Base-by-base conservation (phyloP, 2,797 vertebrate species). In the Microcaecilia unicolor region DNA sequence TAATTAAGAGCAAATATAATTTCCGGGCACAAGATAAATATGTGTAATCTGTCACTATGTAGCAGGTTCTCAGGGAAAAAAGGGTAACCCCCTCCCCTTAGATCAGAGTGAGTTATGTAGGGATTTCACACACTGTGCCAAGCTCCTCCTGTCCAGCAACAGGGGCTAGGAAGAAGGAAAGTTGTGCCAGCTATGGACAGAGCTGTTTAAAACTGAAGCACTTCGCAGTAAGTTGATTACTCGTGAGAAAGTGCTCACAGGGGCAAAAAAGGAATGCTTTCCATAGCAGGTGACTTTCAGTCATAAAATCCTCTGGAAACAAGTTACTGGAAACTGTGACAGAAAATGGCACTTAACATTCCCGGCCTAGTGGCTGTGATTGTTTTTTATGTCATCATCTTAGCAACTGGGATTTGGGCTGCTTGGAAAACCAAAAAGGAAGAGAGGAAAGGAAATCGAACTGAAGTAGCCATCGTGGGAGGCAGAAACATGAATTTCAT, bases 391-490 rank as follows among this genome's bases (percentile, higher is more conserved):
- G 18, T 55, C 12, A 17, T 63, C 30, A 74, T 72, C 37, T 37
- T 63, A 39, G 31, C 26, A 4, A 68, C 57, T 27, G 57, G 72
- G 10, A 46, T 81, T 25, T 77, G 70, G 52, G 55, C 70, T 17
- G 51, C 63, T 25, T 47, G 43, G 35, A 81, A 74, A 44, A 59
- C 66, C 15, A 59, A 67, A 45, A 34, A 18, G 4, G 39, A 19
- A 1, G 47, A 70, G 27, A 67, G 68, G 15, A 64, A 35, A 12
- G 34, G 55, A 33, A 60, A 19, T 25, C 53, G 43, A 30, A 73
- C 57, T 4, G 72, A 83, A 23, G 22, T 74, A 25, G 34, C 68
- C 28, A 68, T 73, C 11, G 37, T 78, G 2, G 76, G 59, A 19
- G 59, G 65, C 3, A 64, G 68, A 37, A 69, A 60, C 23, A 58